These are phyloP conservation scores for Megaptera novaeangliae DNA, from an alignment of 2,113 vertebrate species.

Conservation along the genomic window DNA sequence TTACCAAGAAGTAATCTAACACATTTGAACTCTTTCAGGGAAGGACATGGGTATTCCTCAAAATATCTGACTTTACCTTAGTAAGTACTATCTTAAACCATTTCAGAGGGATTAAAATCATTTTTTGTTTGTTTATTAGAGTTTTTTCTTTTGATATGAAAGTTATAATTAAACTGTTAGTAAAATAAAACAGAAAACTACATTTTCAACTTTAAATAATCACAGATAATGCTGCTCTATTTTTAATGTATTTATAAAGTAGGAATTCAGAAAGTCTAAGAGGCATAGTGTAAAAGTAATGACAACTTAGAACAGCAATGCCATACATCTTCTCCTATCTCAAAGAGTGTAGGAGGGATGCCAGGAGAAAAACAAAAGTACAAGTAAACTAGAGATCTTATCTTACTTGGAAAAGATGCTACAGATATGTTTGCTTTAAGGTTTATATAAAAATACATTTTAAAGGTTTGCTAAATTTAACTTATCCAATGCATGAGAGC, in stretches of 20 bases:
- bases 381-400: background rate
- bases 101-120: background rate
- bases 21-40: background rate
- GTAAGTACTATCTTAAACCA: background rate
- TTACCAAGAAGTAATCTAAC: background rate
- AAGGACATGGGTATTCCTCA: background rate
- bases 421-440: background rate
- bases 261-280: background rate
- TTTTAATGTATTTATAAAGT: background rate
- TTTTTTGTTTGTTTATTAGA: background rate
- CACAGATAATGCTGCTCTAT: background rate
- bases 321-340: background rate
- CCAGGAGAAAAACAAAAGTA: background rate
- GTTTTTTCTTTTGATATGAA: background rate
- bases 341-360: background rate
- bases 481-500: background rate
- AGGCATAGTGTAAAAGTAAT: background rate
- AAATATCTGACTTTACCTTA: background rate
- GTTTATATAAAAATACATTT: background rate
- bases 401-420: background rate
- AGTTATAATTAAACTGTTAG: background rate
- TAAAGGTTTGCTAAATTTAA: conserved; percentile 33
- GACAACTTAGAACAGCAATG: background rate
- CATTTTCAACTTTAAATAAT: background rate
- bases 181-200: background rate